phyloP scores from a whole-genome alignment of 1,140 invertebrate species.

The Luehdorfia chinensis region DNA sequence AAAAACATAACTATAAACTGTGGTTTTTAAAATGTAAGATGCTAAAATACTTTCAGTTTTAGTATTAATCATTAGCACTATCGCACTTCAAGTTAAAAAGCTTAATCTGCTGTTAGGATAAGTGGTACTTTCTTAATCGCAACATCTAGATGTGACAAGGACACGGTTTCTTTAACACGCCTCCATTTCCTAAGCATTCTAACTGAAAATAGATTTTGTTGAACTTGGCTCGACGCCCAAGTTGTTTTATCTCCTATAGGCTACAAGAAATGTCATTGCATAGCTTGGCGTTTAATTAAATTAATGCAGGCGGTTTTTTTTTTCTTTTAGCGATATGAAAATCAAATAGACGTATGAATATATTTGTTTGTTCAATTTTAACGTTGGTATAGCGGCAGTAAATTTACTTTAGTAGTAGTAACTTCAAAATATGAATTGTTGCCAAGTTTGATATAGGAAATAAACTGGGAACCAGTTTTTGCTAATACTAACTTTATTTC shows the following conservation, averaged over 20 bases:
- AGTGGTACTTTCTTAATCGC: conserved; percentile 17
- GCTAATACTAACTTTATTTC: no score
- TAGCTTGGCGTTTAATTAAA: conserved; percentile 11
- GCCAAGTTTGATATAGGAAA: no score
- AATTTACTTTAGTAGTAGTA: no score
- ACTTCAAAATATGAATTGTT: no score
- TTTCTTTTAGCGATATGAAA: conserved; percentile 1
- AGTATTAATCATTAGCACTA: conserved; percentile 7
- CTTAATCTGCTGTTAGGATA: conserved; percentile 8
- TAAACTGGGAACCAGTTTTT: no score
- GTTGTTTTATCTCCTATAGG: no score
- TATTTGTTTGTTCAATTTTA: no score
- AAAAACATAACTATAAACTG: no score
- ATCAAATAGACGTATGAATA: no score
- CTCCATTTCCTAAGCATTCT: conserved; percentile 17
- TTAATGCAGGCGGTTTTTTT: background rate
- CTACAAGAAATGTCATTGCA: conserved; percentile 10
- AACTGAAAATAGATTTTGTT: conserved; percentile 19
- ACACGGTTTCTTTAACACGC: conserved; percentile 15
- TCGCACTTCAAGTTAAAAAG: conserved; percentile 10
- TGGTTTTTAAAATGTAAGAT: no score
- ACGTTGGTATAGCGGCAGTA: no score
- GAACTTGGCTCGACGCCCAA: conserved; percentile 12
- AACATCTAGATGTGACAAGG: conserved; percentile 15
- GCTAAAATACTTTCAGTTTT: no score